Conservation (phyloP, 1,140 invertebrate genomes). For the Bombus confusus region DNA sequence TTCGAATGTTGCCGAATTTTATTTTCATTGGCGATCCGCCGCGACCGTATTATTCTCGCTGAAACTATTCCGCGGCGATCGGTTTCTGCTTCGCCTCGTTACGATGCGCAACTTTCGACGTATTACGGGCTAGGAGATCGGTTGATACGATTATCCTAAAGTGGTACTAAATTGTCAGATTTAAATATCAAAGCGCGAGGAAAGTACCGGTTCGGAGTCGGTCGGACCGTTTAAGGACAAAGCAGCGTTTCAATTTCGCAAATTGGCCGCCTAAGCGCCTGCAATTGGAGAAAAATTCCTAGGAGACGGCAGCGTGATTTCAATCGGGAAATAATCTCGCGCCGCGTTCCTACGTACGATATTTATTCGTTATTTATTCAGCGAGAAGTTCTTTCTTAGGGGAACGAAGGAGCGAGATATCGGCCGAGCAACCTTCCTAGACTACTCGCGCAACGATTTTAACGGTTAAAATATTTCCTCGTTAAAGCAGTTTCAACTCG, state of each 20-base stretch:
- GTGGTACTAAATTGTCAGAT: neutral
- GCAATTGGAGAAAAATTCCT: neutral
- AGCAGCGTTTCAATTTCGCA: neutral
- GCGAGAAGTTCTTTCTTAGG: neutral
- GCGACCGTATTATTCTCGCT: neutral
- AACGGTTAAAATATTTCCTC: conserved; percentile 32
- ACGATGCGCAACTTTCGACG: neutral
- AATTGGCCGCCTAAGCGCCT: neutral
- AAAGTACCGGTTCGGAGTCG: neutral
- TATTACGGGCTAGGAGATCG: neutral
- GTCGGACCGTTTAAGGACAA: neutral
- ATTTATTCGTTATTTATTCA: neutral
- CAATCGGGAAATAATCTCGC: neutral
- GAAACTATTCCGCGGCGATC: neutral
- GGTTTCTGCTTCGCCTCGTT: neutral
- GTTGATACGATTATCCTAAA: neutral
- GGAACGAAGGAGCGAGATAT: neutral
- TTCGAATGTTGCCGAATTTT: neutral
- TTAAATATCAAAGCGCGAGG: neutral
- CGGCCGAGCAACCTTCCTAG: neutral
- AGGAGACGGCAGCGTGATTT: neutral
- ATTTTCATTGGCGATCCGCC: neutral
- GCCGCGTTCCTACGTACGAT: neutral
- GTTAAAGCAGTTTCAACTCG: conserved; percentile 30
- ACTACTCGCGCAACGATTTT: neutral